phyloP scores from a whole-genome alignment of 1,140 invertebrate genomes.

The Drosophila nebulosa region DNA sequence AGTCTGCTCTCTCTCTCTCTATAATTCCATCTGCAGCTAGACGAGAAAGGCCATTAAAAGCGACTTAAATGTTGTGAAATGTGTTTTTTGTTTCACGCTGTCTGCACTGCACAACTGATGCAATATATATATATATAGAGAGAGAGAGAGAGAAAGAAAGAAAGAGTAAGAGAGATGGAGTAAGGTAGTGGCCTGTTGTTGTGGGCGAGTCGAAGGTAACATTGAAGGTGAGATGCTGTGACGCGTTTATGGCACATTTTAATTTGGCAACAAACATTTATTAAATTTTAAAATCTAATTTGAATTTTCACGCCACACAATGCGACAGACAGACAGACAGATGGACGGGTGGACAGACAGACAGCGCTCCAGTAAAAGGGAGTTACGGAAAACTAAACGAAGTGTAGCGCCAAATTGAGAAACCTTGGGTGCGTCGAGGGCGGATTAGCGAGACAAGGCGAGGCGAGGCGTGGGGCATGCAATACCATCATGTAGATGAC shows the following conservation, averaged over 20 bases:
- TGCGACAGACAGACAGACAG: slow-evolving; percentile 17
- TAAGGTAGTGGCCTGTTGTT: neutral
- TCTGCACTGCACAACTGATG: slow-evolving; percentile 8
- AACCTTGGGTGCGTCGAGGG: neutral
- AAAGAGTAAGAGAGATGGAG: neutral
- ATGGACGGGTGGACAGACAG: slow-evolving; percentile 5
- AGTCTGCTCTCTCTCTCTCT: neutral
- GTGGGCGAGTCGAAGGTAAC: neutral
- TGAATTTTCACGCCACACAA: slow-evolving; percentile 69
- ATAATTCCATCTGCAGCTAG: slow-evolving; percentile 31
- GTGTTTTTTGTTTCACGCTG: slow-evolving; percentile 44
- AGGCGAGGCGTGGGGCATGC: neutral
- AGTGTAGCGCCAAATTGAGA: slow-evolving; percentile 52
- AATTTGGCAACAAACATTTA: slow-evolving; percentile 67
- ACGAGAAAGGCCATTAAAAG: slow-evolving; percentile 68
- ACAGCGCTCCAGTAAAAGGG: slow-evolving; percentile 9
- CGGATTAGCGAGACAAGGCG: neutral
- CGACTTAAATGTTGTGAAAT: slow-evolving; percentile 53
- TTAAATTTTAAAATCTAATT: slow-evolving; percentile 79
- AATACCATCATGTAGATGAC: neutral
- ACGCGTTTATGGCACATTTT: slow-evolving; percentile 59
- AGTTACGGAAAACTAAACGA: slow-evolving; percentile 45
- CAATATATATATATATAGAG: neutral
- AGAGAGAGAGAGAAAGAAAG: neutral
- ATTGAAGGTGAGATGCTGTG: slow-evolving; percentile 22